Conservation (phyloP, 2,113 vertebrate species). For the Peromyscus californicus region DNA sequence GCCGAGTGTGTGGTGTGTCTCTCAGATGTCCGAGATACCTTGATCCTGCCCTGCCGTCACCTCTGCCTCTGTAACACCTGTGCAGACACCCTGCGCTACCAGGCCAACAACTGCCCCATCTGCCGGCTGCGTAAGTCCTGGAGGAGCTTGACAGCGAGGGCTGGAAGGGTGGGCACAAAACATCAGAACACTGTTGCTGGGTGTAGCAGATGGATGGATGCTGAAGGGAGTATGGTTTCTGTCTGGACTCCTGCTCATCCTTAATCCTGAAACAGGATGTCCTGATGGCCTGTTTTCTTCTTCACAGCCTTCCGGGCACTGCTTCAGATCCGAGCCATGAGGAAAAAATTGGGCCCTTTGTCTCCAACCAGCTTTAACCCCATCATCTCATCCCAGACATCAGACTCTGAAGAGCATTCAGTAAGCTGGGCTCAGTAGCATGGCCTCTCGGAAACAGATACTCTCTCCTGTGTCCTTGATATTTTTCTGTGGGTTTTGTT, state of each 20-base stretch:
- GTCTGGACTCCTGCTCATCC: background rate
- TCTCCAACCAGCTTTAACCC: slow-evolving; percentile 95
- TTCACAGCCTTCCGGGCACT: slow-evolving; percentile 94
- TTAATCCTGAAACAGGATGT: background rate
- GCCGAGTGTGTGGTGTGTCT: slow-evolving; percentile 99
- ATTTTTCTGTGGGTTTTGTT: background rate
- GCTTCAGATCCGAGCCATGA: slow-evolving; percentile 99
- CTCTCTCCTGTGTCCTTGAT: background rate
- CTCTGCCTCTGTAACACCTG: slow-evolving; percentile 97
- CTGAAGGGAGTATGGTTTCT: background rate
- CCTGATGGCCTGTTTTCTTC: background rate
- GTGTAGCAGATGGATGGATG: fast-evolving
- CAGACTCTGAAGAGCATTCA: slow-evolving; percentile 97
- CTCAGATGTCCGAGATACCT: slow-evolving; percentile 96
- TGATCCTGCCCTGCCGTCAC: slow-evolving; percentile 98
- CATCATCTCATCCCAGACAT: slow-evolving; percentile 96
- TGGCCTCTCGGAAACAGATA: no score
- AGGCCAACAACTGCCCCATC: slow-evolving; percentile 99
- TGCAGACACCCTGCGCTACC: slow-evolving; percentile 97
- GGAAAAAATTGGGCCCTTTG: slow-evolving; percentile 95
- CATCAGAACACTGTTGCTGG: background rate
- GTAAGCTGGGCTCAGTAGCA: slow-evolving; percentile 85
- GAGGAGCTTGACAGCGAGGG: background rate
- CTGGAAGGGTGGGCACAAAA: background rate
- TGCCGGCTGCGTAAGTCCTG: slow-evolving; percentile 94